Percentiles rank a stretch among this genome's conserved stretches.
Conservation (phyloP, 2,113 vertebrate species). For the Petromus typicus region DNA sequence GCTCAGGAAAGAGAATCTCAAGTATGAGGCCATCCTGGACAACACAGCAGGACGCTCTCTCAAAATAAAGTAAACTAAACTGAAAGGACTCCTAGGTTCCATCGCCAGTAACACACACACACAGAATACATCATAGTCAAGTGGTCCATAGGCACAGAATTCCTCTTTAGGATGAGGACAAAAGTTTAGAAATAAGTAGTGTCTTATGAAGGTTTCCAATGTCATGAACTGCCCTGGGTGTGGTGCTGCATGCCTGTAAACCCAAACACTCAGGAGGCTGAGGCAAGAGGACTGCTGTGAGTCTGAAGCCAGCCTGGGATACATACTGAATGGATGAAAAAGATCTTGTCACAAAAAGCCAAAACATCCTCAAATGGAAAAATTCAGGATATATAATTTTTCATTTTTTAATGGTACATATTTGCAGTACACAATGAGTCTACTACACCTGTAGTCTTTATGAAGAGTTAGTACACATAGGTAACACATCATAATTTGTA, state of each 20-base stretch:
- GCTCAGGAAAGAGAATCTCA: background rate
- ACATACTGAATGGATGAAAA: background rate
- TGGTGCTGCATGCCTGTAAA: background rate
- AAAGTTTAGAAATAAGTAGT: background rate
- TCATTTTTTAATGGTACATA: background rate
- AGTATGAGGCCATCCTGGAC: background rate
- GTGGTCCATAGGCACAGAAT: background rate
- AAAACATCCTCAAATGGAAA: background rate
- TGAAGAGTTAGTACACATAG: background rate
- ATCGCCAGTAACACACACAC: background rate
- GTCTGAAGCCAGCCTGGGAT: background rate
- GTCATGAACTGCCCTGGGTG: background rate
- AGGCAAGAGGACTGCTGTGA: background rate
- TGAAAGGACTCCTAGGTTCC: background rate
- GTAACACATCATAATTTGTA: background rate
- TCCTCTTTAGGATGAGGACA: background rate
- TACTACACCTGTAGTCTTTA: too few species aligned
- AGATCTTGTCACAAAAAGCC: background rate
- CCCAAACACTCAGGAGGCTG: background rate
- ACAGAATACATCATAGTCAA: background rate
- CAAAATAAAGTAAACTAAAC: background rate
- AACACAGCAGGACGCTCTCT: background rate
- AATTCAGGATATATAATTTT: background rate
- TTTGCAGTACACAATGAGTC: background rate
- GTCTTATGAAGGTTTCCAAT: background rate